Base-by-base conservation (phyloP, 2,113 vertebrate species). In the Brienomyrus brachyistius region DNA sequence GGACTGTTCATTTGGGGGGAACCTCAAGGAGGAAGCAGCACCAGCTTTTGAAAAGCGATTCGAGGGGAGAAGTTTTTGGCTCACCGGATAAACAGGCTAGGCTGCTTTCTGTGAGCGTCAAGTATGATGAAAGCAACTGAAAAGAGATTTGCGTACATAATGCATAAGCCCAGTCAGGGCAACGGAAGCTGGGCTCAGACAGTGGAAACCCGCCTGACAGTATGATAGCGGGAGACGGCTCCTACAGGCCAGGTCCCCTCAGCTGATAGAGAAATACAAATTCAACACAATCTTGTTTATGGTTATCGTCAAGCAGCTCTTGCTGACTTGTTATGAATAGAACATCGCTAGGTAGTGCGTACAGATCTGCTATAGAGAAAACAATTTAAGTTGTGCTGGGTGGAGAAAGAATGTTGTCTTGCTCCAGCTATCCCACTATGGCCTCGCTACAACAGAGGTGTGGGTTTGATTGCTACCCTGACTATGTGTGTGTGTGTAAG, bases 81-180 rank as follows among this genome's bases (percentile, higher is more conserved):
- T 89, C 80, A n/a, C 82, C 21, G 21, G 82, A 95, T 93, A 94
- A 94, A 95, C 94, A 94, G 93, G 88, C 2, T 74, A 47, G 91
- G 59, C 90, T 45, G 91, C 56, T 89, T 89, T 92, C 91, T 91
- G 92, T 80, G 66, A 92, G 88, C 85, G 50, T 17, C 2, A 90
- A 80, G 91, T 86, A 93, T 95, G 95, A 95, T 95, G 94, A 94
- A 95, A 95, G 94, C 92, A 90, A 88, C 90, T 93, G 94, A 95
- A 94, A 95, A 93, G 86, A 90, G 90, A 92, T 94, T 95, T 93
- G 91, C 91, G 94, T 94, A 92, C 92, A 91, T 86, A 0, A 23
- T 77, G 91, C 90, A 91, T 51, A 43, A 89, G 59, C 89, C 87
- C 54, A 31, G 87, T 59, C 31, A 56, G 90, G 88, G 88, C 89